A percentile compares a stretch with the other conserved stretches of the same genome.
Evolutionary conservation across 2,888 invertebrate species (phyloP).

Genomic region (Polyploca ridens): DNA sequence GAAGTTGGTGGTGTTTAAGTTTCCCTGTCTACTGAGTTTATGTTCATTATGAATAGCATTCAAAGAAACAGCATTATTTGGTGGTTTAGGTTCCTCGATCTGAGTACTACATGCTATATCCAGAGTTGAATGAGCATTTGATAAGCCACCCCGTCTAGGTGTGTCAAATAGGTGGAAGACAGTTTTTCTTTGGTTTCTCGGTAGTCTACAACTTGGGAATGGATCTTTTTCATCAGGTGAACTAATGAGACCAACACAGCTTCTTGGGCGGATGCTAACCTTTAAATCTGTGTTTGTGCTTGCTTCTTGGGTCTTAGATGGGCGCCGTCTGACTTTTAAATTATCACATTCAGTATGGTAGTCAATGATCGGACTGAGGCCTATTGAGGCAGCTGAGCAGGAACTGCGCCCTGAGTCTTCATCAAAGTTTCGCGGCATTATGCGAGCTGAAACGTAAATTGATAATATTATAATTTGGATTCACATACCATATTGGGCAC

Average conservation of each 20-base stretch:
- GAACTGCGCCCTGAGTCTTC: constrained; percentile 81
- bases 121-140: constrained; percentile 75
- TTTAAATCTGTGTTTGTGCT: constrained; percentile 82
- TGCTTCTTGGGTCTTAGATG: constrained; percentile 67
- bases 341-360: constrained; percentile 38
- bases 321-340: constrained; percentile 42
- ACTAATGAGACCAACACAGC: constrained; percentile 61
- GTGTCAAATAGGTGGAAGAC: constrained; percentile 69
- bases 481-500: neutral
- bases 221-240: constrained; percentile 82
- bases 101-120: constrained; percentile 78
- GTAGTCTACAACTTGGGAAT: constrained; percentile 69
- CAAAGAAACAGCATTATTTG: constrained; percentile 65
- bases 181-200: constrained; percentile 61
- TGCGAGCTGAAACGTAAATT: constrained; percentile 48
- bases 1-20: constrained; percentile 55
- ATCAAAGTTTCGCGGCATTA: constrained; percentile 71
- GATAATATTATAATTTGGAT: neutral
- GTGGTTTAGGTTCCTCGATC: constrained; percentile 63
- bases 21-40: constrained; percentile 37
- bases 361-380: constrained; percentile 67
- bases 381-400: constrained; percentile 74
- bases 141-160: constrained; percentile 69
- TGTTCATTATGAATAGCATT: constrained; percentile 56
- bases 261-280: constrained; percentile 71